Conservation (phyloP, 35 echinoderm and acorn worm genomes). For the Eucidaris tribuloides region DNA sequence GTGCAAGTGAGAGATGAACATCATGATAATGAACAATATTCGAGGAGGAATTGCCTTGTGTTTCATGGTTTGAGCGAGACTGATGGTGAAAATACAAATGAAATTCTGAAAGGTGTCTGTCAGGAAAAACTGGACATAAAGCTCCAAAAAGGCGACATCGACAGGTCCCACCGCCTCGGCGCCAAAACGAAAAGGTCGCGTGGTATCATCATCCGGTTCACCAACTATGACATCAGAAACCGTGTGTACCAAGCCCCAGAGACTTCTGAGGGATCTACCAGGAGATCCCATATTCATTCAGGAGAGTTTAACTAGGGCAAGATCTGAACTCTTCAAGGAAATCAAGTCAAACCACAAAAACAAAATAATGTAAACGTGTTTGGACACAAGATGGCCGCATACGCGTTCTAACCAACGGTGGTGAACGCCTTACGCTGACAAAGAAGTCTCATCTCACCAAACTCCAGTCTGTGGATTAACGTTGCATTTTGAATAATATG, state of each 20-base stretch:
- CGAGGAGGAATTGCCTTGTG: background rate
- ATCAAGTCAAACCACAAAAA: background rate
- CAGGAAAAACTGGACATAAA: background rate
- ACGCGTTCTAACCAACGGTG: background rate
- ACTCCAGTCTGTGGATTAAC: too few species aligned
- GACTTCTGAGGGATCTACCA: background rate
- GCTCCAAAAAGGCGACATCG: background rate
- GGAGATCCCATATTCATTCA: background rate
- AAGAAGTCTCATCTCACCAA: background rate
- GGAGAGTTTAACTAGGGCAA: background rate
- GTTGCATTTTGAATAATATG: too few species aligned
- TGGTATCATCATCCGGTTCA: background rate
- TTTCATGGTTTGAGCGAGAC: background rate
- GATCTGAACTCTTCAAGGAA: background rate
- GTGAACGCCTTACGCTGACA: background rate
- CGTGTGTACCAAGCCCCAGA: background rate
- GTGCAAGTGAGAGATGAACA: background rate
- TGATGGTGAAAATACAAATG: background rate
- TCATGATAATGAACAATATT: background rate
- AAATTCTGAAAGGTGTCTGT: background rate
- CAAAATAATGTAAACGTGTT: background rate
- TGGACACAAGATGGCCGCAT: constrained; percentile 19
- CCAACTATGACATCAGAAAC: background rate
- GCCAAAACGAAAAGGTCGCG: background rate
- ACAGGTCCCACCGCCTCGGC: background rate